phyloP scores from a whole-genome alignment of 1,140 invertebrate species.

The Drosophila triauraria region DNA sequence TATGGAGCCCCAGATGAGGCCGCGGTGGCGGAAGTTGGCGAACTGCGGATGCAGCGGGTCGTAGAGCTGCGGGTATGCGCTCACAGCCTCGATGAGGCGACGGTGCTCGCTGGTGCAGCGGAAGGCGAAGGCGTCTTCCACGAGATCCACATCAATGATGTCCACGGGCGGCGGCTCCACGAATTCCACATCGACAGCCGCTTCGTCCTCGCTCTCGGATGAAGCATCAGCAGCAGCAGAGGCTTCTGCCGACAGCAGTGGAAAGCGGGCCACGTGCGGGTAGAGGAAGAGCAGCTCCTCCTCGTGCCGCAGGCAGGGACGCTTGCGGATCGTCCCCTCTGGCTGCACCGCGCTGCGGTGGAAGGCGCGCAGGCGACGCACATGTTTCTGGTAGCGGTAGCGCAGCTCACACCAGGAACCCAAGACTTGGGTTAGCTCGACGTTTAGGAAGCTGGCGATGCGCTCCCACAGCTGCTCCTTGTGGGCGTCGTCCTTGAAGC shows the following conservation, averaged over 20 bases:
- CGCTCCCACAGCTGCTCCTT: constrained; percentile 51
- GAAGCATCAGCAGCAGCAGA: background rate
- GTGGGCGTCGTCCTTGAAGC: constrained; percentile 32
- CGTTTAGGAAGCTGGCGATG: constrained; percentile 22
- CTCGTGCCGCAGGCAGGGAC: constrained; percentile 61
- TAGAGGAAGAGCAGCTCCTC: constrained; percentile 69
- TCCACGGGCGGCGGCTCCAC: constrained; percentile 8
- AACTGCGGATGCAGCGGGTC: constrained; percentile 28
- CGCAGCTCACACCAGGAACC: constrained; percentile 63
- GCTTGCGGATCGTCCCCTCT: background rate
- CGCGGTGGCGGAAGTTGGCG: constrained; percentile 49
- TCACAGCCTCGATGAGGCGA: constrained; percentile 52
- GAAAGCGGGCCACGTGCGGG: constrained; percentile 47
- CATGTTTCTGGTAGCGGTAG: constrained; percentile 59
- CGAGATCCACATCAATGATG: constrained; percentile 59
- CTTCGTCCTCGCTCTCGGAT: background rate
- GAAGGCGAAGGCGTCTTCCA: constrained; percentile 4
- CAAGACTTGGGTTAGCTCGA: constrained; percentile 38
- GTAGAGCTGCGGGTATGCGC: constrained; percentile 65
- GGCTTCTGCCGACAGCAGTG: background rate
- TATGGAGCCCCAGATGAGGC: constrained; percentile 70
- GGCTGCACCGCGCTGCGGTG: background rate
- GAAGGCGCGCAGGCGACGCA: constrained; percentile 47
- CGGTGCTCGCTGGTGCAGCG: background rate
- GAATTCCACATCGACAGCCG: constrained; percentile 18